Base-by-base conservation (phyloP, 2,797 vertebrate genomes). In the Siniperca scherzeri region DNA sequence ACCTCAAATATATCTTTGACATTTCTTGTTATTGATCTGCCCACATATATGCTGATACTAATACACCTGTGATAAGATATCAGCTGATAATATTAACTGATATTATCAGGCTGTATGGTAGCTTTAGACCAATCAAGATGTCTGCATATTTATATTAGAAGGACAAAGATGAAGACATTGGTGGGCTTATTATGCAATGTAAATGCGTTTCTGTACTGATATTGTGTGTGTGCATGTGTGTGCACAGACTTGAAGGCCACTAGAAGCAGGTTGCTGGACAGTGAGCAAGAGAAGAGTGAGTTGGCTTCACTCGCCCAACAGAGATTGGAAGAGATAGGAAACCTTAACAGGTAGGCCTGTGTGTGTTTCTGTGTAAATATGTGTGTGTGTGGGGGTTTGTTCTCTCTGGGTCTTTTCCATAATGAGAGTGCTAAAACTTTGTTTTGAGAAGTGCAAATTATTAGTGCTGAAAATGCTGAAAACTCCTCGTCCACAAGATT, bases 261-360 rank as follows among this genome's bases (percentile, higher is more conserved):
- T 65, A 96, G 92, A 78, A 94, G 74, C 68, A 96, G 95, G 61
- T 88, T 98, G 81, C 92, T 96, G 90, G 92, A 95, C 44, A 89
- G 93, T 4, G 96, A 97, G 84, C 95, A 92, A 74, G 96, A 97
- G 89, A 97, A 95, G 70, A 92, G 88, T 21, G 95, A 97, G 85
- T 78, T 97, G 91, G 93, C 87, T 22, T 95, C 96, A 66, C 93
- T 96, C 0, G 89, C 96, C 70, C 95, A 95, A 82, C 97, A 96
- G 80, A 95, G 94, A 71, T 96, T 97, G 85, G 94, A 96, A 11
- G 97, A 98, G 93, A 93, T 97, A 21, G 89, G 75, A 30, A 14
- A 44, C 1, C 78, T 90, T 0, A 77, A 52, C 16, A 85, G 90
- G 94, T 93, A 17, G 4, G 82, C 1, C 0, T 38, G 57, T 42